Conservation (phyloP, 2,888 invertebrate genomes). For the Athetis lepigone region DNA sequence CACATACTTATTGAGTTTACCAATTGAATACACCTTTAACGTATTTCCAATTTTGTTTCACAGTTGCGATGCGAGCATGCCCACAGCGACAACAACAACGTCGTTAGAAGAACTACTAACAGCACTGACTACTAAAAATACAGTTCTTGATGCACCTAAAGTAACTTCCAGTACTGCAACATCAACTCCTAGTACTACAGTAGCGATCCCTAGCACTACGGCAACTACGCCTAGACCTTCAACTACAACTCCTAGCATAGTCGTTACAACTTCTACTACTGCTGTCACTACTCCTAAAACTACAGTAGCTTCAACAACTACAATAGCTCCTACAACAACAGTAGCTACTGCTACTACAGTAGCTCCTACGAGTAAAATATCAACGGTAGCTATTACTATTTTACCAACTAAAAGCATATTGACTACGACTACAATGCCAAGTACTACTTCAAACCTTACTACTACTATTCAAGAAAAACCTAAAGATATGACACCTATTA, state of each 20-base stretch:
- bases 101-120: constrained; percentile 82
- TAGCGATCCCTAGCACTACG: constrained; percentile 6
- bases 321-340: constrained; percentile 24
- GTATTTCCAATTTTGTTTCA: constrained; percentile 61
- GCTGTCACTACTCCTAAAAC: constrained; percentile 54
- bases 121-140: constrained; percentile 74
- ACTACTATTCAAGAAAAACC: constrained; percentile 18
- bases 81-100: constrained; percentile 74
- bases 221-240: not conserved
- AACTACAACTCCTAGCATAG: constrained; percentile 28
- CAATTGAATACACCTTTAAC: too few species aligned
- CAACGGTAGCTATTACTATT: constrained; percentile 13
- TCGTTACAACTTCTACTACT: constrained; percentile 40
- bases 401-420: constrained; percentile 15
- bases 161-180: constrained; percentile 42
- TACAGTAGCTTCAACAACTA: constrained; percentile 24
- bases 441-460: constrained; percentile 15
- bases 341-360: constrained; percentile 17
- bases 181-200: constrained; percentile 7
- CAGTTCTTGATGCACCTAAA: constrained; percentile 64
- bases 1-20: too few species aligned
- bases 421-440: constrained; percentile 13
- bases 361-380: constrained; percentile 3
- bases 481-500: constrained; percentile 14
- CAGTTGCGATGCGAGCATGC: constrained; percentile 85